These are phyloP conservation scores for Ctenomys sociabilis DNA, from an alignment of 2,113 vertebrate species.

Conservation along the genomic window DNA sequence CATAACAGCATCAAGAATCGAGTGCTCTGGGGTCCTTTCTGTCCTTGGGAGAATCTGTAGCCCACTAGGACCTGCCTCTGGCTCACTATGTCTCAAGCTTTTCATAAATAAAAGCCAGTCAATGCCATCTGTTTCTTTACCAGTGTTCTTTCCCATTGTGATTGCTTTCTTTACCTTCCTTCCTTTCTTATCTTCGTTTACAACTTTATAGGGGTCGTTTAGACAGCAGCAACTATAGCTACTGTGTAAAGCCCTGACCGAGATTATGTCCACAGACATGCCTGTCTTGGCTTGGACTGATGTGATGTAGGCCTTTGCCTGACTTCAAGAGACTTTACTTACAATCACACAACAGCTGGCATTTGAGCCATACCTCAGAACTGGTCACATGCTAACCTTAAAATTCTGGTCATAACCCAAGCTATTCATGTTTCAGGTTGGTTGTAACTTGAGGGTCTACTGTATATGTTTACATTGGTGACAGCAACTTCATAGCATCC, in stretches of 20 bases:
- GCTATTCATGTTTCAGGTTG: too few relatives aligned
- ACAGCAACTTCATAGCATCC: background rate
- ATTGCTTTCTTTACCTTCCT: background rate
- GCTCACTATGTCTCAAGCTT: background rate
- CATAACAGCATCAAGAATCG: background rate
- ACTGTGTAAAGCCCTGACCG: background rate
- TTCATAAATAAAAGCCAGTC: background rate
- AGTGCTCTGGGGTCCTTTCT: background rate
- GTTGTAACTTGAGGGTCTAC: background rate
- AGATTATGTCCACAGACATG: background rate
- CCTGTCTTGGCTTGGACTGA: background rate
- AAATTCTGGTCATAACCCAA: too few relatives aligned
- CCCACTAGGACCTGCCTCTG: background rate
- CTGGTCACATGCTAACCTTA: too few relatives aligned
- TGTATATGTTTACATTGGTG: background rate
- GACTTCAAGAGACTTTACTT: background rate
- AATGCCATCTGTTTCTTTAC: background rate
- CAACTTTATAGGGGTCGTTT: background rate
- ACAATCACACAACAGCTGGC: background rate
- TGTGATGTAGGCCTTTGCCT: background rate
- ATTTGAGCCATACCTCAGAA: too few relatives aligned
- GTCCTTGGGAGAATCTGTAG: too few relatives aligned
- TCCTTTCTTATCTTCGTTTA: background rate
- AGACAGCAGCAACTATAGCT: background rate
- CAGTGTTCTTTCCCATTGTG: background rate